These are phyloP conservation scores for Athrips mouffetella DNA, from an alignment of 2,888 invertebrate species.

Conservation along the genomic window DNA sequence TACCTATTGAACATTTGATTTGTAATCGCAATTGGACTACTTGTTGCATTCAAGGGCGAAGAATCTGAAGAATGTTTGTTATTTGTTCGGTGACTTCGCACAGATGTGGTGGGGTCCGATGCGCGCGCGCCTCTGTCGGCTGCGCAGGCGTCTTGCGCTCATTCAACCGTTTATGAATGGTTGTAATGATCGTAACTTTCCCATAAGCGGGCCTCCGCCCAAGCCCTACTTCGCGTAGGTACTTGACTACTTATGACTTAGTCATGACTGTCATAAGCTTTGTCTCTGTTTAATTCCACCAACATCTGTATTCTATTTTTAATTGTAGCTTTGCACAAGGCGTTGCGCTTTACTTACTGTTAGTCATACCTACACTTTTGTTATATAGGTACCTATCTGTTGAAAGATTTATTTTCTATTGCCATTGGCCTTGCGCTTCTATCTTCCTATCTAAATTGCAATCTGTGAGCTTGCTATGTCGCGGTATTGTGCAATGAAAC, in stretches of 20 bases:
- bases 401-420: no score
- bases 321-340: no score
- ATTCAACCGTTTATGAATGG: conserved; percentile 75
- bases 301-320: no score
- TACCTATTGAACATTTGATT: conserved; percentile 19
- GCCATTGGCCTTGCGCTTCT: no score
- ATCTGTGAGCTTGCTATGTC: no score
- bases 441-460: no score
- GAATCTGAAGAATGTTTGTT: background rate
- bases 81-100: conserved; percentile 37
- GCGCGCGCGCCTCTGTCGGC: conserved; percentile 46
- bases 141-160: conserved; percentile 62
- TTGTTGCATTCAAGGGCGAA: background rate
- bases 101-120: conserved; percentile 52
- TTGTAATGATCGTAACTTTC: conserved; percentile 69
- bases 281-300: no score
- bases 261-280: conserved; percentile 2
- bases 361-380: no score
- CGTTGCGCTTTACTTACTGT: no score
- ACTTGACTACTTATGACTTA: background rate
- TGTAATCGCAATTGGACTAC: background rate
- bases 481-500: conserved; percentile 45
- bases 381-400: no score
- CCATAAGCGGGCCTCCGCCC: conserved; percentile 65
- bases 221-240: conserved; percentile 36